These are phyloP conservation scores for Eilema griseolum DNA, from an alignment of 2,888 invertebrate genomes.

Conservation along the genomic window DNA sequence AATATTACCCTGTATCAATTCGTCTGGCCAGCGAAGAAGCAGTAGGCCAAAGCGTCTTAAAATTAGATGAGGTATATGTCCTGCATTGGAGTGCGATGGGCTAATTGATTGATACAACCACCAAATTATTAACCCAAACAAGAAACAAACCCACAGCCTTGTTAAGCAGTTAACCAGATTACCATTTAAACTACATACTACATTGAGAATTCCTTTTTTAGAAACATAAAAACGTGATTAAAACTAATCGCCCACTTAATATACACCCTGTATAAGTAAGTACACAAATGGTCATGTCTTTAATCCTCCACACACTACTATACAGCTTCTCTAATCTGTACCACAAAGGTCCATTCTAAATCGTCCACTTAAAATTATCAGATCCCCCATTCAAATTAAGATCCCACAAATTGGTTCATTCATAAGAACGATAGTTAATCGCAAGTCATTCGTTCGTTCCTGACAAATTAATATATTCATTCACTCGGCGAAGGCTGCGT, in stretches of 20 bases:
- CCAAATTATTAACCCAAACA: neutral
- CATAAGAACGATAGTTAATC: constrained; percentile 49
- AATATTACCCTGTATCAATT: too few species aligned
- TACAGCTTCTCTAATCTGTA: constrained; percentile 16
- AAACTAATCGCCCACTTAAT: constrained; percentile 8
- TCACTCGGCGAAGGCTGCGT: constrained; percentile 39
- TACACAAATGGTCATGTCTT: constrained; percentile 11
- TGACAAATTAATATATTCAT: constrained; percentile 56
- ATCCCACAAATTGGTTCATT: constrained; percentile 57
- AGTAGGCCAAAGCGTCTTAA: too few species aligned
- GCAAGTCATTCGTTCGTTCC: constrained; percentile 50
- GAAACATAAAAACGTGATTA: neutral
- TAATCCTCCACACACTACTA: constrained; percentile 1
- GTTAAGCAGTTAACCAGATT: neutral
- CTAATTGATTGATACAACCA: too few species aligned
- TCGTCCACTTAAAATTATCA: constrained; percentile 45
- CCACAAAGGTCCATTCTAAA: constrained; percentile 28
- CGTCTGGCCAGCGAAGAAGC: too few species aligned
- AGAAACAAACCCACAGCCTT: neutral
- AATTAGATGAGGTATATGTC: too few species aligned
- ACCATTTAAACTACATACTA: neutral
- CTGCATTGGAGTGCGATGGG: too few species aligned
- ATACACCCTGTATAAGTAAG: neutral
- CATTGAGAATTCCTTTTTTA: neutral
- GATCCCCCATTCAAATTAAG: constrained; percentile 51